Percentiles rank a stretch among this genome's conserved stretches.
phyloP scores from a whole-genome alignment of 2,797 vertebrate genomes.

The Epinephelus malabaricus region DNA sequence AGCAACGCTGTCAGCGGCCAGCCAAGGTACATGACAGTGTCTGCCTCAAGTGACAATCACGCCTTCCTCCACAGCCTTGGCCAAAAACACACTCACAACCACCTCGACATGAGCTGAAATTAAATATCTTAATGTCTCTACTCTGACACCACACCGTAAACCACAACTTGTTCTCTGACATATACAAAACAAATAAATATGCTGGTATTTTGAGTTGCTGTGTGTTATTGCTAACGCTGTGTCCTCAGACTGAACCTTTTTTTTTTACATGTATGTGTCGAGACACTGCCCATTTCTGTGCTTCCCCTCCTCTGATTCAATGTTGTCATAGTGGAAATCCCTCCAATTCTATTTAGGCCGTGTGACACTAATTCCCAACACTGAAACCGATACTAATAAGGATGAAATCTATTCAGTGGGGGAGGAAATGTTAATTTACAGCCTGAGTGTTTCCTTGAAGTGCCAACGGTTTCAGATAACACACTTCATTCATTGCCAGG shows the following conservation, averaged over 20 bases:
- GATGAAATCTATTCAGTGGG: background rate
- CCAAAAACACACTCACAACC: constrained; percentile 19
- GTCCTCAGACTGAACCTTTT: background rate
- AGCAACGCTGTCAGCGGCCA: background rate
- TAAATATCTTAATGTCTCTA: background rate
- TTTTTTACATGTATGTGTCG: background rate
- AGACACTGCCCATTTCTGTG: background rate
- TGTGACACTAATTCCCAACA: background rate
- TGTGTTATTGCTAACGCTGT: too few species aligned
- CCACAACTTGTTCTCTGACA: background rate
- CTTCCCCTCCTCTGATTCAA: background rate
- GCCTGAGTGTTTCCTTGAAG: background rate
- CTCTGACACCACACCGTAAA: background rate
- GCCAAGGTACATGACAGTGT: background rate
- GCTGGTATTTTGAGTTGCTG: background rate
- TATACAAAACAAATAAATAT: background rate
- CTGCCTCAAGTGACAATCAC: constrained; percentile 35
- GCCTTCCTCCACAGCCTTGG: constrained; percentile 23
- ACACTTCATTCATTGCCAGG: background rate
- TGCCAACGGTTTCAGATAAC: background rate
- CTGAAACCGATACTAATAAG: background rate
- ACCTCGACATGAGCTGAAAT: background rate
- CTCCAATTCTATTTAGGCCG: background rate
- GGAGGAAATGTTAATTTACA: background rate
- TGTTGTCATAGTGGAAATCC: background rate